Conservation (phyloP, 2,797 vertebrate genomes). For the Galago senegalensis region DNA sequence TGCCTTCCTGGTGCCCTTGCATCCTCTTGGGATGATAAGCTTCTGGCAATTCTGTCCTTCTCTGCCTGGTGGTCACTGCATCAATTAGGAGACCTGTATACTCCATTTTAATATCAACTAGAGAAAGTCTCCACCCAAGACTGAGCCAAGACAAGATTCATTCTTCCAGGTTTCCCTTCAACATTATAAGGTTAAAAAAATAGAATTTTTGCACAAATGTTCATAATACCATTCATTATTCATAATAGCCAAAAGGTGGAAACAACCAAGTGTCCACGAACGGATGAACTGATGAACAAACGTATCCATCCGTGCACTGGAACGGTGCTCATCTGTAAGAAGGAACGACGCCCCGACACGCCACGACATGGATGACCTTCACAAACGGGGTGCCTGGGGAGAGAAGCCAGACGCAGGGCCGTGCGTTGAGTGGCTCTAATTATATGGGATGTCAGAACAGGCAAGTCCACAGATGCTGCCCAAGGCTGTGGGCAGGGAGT, state of each 20-base stretch:
- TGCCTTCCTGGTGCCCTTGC: too few species aligned
- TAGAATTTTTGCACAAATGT: not conserved
- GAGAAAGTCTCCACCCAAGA: not conserved
- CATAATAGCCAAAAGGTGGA: too few species aligned
- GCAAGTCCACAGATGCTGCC: not conserved
- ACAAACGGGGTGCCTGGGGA: not conserved
- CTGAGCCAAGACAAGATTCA: not conserved
- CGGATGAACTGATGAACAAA: not conserved
- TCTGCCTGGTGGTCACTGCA: not conserved
- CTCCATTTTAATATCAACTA: not conserved
- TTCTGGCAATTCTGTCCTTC: too few species aligned
- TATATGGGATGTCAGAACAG: too few species aligned
- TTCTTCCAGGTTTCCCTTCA: not conserved
- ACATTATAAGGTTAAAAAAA: not conserved
- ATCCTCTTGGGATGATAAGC: fast-evolving
- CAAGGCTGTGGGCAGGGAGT: not conserved
- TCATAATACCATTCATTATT: too few species aligned
- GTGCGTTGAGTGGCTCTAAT: fast-evolving
- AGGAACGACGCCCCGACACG: not conserved
- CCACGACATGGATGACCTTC: too few species aligned
- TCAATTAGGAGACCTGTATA: too few species aligned
- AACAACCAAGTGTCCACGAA: not conserved
- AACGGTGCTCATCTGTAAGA: not conserved
- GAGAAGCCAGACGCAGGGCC: not conserved
- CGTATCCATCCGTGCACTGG: fast-evolving